Base-by-base conservation (phyloP, 1,140 invertebrate species). In the Drosophila melanogaster region DNA sequence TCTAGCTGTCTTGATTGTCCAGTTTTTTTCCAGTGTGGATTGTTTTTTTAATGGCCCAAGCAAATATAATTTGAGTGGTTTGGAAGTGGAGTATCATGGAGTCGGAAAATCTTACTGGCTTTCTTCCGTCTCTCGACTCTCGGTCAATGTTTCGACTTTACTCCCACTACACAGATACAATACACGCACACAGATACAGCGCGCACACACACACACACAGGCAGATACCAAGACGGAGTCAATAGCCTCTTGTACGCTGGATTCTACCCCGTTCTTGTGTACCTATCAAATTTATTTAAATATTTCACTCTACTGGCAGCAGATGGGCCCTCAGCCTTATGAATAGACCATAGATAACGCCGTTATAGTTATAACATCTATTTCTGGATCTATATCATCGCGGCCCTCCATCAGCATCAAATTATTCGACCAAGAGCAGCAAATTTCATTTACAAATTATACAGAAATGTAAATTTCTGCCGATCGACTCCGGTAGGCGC, bases 261-360 rank as follows among this genome's bases (percentile, higher is more conserved):
- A 75, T 51, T 66, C 58, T 46, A 40, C 47, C 59, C 47, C 51
- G 19, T 44, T 50, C 26, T 61, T 79, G 64, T 40, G 74, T 69
- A 81, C 79, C 79, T 78, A 86, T 85, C 73, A 86, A 86, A 86
- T 69, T 74, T 86, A 86, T 85, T 85, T 86, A 81, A 85, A 86
- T 86, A 70, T 84, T 86, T 69, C 72, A 59, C 64, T 47, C 35
- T 14, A 7, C 26, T 19, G 15, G n/a, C 37, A 38, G n/a, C 37
- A 38, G 53, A 35, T 58, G 40, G 19, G 47, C 47, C 44, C 5
- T n/a, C 22, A 12, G 19, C 22, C 26, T 50, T 10, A 33, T 46
- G 40, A 44, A 22, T 51, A 26, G 26, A 50, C 26, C 26, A 35
- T 66, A 47, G 67, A 71, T 70, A 71, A 71, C 50, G 37, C 64